Percentiles rank a stretch among this genome's conserved stretches.
These are phyloP conservation scores for Hydropotes inermis DNA, from an alignment of 2,113 vertebrate genomes.

Conservation along the genomic window DNA sequence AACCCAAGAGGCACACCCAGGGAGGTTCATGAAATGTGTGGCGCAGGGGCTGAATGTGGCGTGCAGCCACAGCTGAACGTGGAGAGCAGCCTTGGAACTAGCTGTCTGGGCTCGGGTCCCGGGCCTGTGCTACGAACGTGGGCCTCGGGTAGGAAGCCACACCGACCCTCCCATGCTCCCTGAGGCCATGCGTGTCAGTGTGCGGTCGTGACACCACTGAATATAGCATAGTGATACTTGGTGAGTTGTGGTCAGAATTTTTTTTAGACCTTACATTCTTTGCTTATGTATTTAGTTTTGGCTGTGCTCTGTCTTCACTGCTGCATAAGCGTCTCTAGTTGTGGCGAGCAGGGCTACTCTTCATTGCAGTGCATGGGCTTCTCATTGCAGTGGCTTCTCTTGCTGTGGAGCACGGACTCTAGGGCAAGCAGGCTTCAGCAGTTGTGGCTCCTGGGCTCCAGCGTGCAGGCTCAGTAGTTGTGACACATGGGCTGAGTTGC, in stretches of 20 bases:
- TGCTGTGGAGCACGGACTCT: not conserved
- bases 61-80: not conserved
- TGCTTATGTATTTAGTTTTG: not conserved
- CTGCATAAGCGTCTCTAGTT: not conserved
- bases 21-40: not conserved
- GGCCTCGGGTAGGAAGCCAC: not conserved
- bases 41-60: rapidly evolving
- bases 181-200: not conserved
- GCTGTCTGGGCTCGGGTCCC: not conserved
- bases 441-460: not conserved
- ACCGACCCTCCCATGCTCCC: not conserved
- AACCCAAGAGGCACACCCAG: not conserved
- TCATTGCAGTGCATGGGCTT: rapidly evolving
- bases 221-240: not conserved
- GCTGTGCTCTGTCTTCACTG: not conserved
- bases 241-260: not conserved
- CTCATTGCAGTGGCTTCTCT: not conserved
- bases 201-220: no score
- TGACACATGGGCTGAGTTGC: not conserved
- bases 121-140: not conserved
- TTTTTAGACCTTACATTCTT: not conserved
- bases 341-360: not conserved
- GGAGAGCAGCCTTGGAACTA: not conserved
- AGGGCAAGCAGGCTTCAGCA: not conserved
- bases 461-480: not conserved